Conservation (phyloP, 1,140 invertebrate genomes). For the Anagrus nilaparvatae region DNA sequence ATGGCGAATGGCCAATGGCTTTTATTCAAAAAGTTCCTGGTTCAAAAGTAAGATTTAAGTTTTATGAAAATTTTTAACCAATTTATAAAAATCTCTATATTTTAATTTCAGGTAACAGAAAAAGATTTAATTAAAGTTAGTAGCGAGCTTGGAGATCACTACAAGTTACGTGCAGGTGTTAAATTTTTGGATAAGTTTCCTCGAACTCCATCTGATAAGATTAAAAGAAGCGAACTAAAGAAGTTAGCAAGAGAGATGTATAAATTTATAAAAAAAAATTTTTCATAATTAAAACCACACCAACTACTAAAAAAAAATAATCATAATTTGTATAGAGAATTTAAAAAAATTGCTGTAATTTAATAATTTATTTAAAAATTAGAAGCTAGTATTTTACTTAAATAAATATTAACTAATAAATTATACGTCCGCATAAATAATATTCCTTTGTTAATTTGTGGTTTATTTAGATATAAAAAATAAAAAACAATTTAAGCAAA, state of each 20-base stretch:
- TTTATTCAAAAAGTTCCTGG: constrained; percentile 36
- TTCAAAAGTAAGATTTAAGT: neutral
- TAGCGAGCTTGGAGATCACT: neutral
- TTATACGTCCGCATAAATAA: too few relatives aligned
- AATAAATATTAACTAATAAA: too few relatives aligned
- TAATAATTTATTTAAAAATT: too few relatives aligned
- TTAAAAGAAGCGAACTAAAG: constrained; percentile 23
- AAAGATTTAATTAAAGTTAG: neutral
- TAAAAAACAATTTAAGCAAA: too few relatives aligned
- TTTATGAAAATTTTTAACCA: neutral
- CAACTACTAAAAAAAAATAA: too few relatives aligned
- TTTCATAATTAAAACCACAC: too few relatives aligned
- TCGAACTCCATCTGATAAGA: constrained; percentile 38
- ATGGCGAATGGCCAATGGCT: constrained; percentile 50
- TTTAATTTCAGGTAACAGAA: neutral
- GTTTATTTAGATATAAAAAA: too few relatives aligned
- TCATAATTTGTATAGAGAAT: too few relatives aligned
- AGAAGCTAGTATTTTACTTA: too few relatives aligned
- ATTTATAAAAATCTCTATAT: neutral
- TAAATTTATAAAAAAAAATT: too few relatives aligned
- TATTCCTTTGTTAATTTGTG: too few relatives aligned
- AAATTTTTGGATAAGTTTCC: constrained; percentile 29
- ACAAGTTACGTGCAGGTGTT: constrained; percentile 19
- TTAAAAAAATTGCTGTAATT: too few relatives aligned
- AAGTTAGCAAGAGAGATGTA: constrained; percentile 25